A percentile compares a stretch with the other conserved stretches of the same genome.
phyloP scores from a whole-genome alignment of 2,797 vertebrate species.

The Sebastes trivittatus region DNA sequence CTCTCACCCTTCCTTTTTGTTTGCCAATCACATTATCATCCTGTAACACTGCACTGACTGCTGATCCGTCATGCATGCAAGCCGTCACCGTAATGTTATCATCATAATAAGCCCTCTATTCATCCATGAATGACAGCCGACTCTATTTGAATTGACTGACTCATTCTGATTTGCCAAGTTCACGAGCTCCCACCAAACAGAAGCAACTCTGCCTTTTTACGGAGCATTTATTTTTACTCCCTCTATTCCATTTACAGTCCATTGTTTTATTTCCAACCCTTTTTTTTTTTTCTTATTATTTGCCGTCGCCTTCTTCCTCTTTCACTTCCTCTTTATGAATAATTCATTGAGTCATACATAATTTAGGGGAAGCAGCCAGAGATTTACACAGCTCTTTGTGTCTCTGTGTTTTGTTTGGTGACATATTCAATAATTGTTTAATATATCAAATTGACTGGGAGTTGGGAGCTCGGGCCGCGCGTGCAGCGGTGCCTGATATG shows the following conservation, averaged over 20 bases:
- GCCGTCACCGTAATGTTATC: conserved; percentile 57
- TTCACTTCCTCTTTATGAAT: conserved; percentile 71
- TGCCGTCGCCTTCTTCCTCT: conserved; percentile 45
- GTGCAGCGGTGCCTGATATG: conserved; percentile 49
- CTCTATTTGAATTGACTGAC: conserved; percentile 68
- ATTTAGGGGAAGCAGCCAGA: conserved; percentile 76
- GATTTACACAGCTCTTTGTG: conserved; percentile 82
- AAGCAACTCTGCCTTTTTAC: conserved; percentile 28
- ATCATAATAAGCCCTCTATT: conserved; percentile 66
- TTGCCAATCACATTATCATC: conserved; percentile 69
- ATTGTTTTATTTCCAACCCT: conserved; percentile 65
- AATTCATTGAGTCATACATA: conserved; percentile 79
- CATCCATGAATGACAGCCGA: conserved; percentile 71
- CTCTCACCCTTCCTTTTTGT: conserved; percentile 22
- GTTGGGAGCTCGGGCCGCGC: conserved; percentile 37
- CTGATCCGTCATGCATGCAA: conserved; percentile 60
- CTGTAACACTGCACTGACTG: conserved; percentile 38
- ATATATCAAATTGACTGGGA: conserved; percentile 83
- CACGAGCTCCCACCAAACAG: conserved; percentile 45
- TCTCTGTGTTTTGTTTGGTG: conserved; percentile 83
- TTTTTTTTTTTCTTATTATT: conserved; percentile 31
- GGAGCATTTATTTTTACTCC: conserved; percentile 52
- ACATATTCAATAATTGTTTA: conserved; percentile 86
- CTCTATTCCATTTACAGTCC: conserved; percentile 46
- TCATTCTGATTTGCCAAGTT: conserved; percentile 69